These are phyloP conservation scores for Melanostoma mellinum DNA, from an alignment of 2,888 invertebrate species.

Conservation along the genomic window DNA sequence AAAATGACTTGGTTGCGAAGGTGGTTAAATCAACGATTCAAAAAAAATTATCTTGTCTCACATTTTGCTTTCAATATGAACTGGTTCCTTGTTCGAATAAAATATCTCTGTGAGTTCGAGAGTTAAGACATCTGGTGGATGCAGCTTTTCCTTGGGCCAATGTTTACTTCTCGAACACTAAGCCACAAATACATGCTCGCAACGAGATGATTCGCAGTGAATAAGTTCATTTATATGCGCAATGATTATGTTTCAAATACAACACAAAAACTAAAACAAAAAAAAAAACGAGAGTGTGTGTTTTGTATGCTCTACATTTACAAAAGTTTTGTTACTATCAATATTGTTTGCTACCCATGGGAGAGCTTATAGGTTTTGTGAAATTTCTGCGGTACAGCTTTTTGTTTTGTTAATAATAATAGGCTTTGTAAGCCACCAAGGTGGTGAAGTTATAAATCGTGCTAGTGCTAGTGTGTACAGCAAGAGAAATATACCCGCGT, in stretches of 20 bases:
- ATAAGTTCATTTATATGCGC: constrained; percentile 23
- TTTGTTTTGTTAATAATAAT: constrained; percentile 61
- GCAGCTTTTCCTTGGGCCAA: constrained; percentile 52
- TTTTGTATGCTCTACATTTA: constrained; percentile 40
- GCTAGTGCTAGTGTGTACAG: constrained; percentile 45
- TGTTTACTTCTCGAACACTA: constrained; percentile 5
- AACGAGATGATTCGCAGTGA: constrained; percentile 31
- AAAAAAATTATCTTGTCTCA: constrained; percentile 17
- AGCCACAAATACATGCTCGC: not conserved
- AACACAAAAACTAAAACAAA: not conserved
- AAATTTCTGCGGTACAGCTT: constrained; percentile 27
- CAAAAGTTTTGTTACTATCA: constrained; percentile 46
- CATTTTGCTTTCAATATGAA: constrained; percentile 57
- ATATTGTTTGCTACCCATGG: constrained; percentile 37
- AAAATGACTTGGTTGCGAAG: constrained; percentile 28
- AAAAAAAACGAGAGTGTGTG: not conserved
- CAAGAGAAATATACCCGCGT: constrained; percentile 56
- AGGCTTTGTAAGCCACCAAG: constrained; percentile 50
- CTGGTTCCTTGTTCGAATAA: constrained; percentile 51
- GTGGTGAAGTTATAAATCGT: constrained; percentile 53
- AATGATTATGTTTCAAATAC: constrained; percentile 35
- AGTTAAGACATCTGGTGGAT: constrained; percentile 40
- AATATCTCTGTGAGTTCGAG: constrained; percentile 3
- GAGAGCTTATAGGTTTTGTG: constrained; percentile 44
- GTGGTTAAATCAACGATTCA: constrained; percentile 17